These are phyloP conservation scores for Phyllotis vaccarum DNA, from an alignment of 2,797 vertebrate species.

Conservation along the genomic window DNA sequence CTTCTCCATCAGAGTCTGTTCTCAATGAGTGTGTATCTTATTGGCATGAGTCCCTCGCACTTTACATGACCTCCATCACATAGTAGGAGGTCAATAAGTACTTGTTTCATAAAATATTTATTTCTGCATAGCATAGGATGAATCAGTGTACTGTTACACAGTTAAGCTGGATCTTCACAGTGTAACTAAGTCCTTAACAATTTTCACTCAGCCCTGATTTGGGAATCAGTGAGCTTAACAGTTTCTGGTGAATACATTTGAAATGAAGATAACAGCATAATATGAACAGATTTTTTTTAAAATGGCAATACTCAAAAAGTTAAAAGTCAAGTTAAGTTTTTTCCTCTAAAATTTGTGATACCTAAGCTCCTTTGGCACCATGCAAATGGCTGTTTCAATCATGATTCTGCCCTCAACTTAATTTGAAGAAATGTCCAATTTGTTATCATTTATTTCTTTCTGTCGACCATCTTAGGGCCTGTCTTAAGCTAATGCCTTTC, in stretches of 20 bases:
- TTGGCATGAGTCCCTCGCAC: background rate
- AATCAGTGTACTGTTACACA: background rate
- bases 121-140: background rate
- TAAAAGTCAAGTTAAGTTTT: constrained; percentile 45
- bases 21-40: background rate
- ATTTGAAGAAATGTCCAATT: constrained; percentile 52
- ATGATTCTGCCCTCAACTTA: background rate
- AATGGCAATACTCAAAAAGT: constrained; percentile 34
- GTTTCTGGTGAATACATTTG: constrained; percentile 33
- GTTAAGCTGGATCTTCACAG: background rate
- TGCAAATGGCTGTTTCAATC: constrained; percentile 36
- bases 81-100: background rate
- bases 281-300: constrained; percentile 23
- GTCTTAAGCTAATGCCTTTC: constrained; percentile 35
- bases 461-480: constrained; percentile 23
- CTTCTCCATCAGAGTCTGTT: background rate
- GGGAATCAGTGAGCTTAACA: constrained; percentile 27
- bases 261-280: constrained; percentile 54
- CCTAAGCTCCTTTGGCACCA: background rate
- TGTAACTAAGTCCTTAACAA: background rate
- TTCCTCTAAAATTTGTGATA: constrained; percentile 18
- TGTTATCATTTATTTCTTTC: constrained; percentile 55
- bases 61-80: background rate
- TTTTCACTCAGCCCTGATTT: background rate
- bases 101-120: background rate